phyloP scores from a whole-genome alignment of 2,113 vertebrate genomes.

The Anguilla japonica region DNA sequence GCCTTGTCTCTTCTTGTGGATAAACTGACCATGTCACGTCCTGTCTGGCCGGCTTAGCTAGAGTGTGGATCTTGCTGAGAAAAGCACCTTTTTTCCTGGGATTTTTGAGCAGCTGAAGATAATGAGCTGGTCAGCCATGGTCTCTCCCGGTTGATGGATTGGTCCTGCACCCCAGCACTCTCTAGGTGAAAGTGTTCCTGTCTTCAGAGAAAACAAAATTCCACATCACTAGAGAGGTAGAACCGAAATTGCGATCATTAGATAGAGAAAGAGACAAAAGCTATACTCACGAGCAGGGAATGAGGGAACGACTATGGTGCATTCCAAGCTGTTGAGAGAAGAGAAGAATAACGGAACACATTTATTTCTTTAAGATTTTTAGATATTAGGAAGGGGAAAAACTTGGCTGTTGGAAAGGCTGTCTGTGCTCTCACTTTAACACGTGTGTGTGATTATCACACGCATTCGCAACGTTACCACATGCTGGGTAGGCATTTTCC shows the following conservation, averaged over 20 bases:
- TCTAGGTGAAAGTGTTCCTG: conserved; percentile 8
- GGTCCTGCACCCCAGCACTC: neutral
- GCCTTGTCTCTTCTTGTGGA: neutral
- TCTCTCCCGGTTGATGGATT: neutral
- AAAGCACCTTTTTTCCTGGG: neutral
- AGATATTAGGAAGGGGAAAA: too few species aligned
- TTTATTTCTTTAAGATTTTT: too few species aligned
- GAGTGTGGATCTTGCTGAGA: neutral
- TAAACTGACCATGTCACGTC: neutral
- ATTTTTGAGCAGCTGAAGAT: neutral
- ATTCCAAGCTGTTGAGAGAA: too few species aligned
- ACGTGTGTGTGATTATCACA: neutral
- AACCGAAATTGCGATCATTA: conserved; percentile 16
- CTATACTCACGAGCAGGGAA: too few species aligned
- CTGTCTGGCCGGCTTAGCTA: neutral
- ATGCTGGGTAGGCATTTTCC: neutral
- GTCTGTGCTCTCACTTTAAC: conserved; percentile 2
- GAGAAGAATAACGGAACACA: too few species aligned
- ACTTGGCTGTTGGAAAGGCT: neutral
- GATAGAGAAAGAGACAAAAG: neutral
- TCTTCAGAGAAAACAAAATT: neutral
- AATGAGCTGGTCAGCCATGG: neutral
- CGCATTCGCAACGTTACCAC: neutral
- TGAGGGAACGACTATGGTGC: too few species aligned
- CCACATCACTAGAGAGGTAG: neutral